Base-by-base conservation (phyloP, 2,888 invertebrate species). In the Drosophila ezoana region DNA sequence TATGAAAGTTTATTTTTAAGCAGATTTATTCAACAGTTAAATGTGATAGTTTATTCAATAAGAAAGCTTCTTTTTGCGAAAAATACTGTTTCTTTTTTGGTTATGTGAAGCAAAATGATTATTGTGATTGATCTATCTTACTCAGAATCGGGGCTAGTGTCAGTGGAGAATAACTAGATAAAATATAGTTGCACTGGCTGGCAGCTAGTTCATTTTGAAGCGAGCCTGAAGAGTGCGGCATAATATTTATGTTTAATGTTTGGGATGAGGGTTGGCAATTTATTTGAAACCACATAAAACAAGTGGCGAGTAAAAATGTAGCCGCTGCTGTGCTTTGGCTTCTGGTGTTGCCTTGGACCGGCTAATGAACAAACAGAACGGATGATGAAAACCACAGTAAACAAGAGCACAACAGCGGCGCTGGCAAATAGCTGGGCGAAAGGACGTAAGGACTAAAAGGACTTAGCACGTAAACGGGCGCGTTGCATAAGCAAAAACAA, bases 201-300 rank as follows among this genome's bases (percentile, higher is more conserved):
- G 20, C 40, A 61, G 18, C 20, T 53, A 47, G 72, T 56, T 69
- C 6, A 52, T 67, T 41, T 51, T 60, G 49, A 23, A 63, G 45
- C 33, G 54, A 52, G 57, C 35, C 56, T 60, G 68, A 64, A 41
- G 59, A 71, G 57, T 60, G 57, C 23, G 43, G 54, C 51, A 54
- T 41, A 67, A 43, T 77, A 62, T 73, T 73, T 76, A 66, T 77
- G 66, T 54, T 70, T 61, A 63, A 63, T 64, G 70, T 40, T 44
- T 40, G 37, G 49, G 35, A 52, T 38, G 56, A 33, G 70, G 72
- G 53, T 47, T 81, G 74, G 83, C 87, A 85, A 85, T 87, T 87
- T 85, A 85, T 85, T 87, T 87, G 81, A 75, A 72, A 83, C 87
- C 87, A 74, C 85, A 85, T 85, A 85, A 87, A 85, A 87, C 80